These are phyloP conservation scores for Drosophila robusta DNA, from an alignment of 2,888 invertebrate species.

Conservation along the genomic window DNA sequence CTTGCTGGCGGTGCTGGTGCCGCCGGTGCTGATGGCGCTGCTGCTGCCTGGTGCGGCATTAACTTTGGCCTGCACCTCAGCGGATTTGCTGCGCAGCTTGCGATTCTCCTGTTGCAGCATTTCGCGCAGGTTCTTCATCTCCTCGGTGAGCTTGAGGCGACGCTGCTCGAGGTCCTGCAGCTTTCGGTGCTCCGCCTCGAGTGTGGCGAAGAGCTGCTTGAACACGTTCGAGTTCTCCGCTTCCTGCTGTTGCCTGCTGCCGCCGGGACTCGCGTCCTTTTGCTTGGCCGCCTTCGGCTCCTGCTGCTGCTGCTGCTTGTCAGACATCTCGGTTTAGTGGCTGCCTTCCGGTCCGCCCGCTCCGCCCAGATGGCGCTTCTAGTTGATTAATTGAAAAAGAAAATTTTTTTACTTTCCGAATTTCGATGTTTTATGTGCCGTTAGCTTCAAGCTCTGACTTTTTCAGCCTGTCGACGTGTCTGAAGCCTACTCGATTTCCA, in stretches of 20 bases:
- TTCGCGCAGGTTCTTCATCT: slow-evolving; percentile 32
- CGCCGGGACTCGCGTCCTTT: slow-evolving; percentile 3
- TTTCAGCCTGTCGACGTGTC: background rate
- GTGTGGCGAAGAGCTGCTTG: slow-evolving; percentile 36
- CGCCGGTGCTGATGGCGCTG: background rate
- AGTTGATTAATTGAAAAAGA: background rate
- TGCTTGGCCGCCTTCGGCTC: background rate
- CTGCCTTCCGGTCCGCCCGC: background rate
- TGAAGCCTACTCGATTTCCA: slow-evolving; percentile 1
- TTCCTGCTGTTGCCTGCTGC: background rate
- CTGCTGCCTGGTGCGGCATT: background rate
- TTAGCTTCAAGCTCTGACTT: background rate
- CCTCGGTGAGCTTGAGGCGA: slow-evolving; percentile 39
- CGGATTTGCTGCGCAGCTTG: slow-evolving; percentile 11
- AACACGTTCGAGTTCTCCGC: slow-evolving; percentile 8
- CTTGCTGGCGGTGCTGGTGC: background rate
- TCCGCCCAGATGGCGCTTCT: background rate
- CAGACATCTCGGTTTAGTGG: slow-evolving; percentile 4
- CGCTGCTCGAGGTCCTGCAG: slow-evolving; percentile 42
- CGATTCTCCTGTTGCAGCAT: slow-evolving; percentile 35
- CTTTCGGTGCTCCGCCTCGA: slow-evolving; percentile 53
- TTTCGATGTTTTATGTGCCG: slow-evolving; percentile 8
- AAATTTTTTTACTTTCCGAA: background rate
- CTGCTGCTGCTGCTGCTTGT: slow-evolving; percentile 11
- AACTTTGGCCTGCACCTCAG: background rate